These are phyloP conservation scores for Lepidurus couesii DNA, from an alignment of 1,140 invertebrate species.

Conservation along the genomic window DNA sequence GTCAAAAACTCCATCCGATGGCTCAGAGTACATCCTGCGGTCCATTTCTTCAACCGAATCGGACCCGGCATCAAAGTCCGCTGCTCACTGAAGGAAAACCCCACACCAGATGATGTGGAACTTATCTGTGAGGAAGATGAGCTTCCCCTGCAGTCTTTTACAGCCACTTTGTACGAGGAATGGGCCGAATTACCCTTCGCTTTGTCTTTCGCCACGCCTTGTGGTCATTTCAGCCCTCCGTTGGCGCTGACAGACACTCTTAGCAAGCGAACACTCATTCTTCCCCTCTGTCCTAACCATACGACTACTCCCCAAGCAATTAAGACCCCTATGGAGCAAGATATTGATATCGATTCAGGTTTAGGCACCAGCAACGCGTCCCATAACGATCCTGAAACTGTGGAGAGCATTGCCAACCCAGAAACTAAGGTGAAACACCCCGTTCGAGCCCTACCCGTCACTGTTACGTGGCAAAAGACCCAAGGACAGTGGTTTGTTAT, in stretches of 20 bases:
- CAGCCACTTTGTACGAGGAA: background rate
- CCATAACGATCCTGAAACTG: slow-evolving; percentile 1
- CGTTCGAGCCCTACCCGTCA: slow-evolving; percentile 36
- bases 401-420: background rate
- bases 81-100: background rate
- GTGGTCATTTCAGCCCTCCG: background rate
- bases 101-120: background rate
- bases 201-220: slow-evolving; percentile 2
- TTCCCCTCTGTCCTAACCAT: background rate
- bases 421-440: slow-evolving; percentile 28
- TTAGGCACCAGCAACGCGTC: background rate
- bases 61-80: background rate
- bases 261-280: background rate
- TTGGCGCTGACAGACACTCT: background rate
- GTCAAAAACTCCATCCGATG: background rate
- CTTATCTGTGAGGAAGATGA: background rate
- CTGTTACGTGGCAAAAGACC: slow-evolving; percentile 39
- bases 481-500: slow-evolving; percentile 54
- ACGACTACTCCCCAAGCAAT: background rate
- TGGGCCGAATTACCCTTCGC: background rate
- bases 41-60: background rate
- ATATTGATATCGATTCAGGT: background rate
- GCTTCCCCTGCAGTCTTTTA: background rate
- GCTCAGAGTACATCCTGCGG: background rate
- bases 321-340: background rate